Base-by-base conservation (phyloP, 2,113 vertebrate species). In the Nothoprocta pentlandii region DNA sequence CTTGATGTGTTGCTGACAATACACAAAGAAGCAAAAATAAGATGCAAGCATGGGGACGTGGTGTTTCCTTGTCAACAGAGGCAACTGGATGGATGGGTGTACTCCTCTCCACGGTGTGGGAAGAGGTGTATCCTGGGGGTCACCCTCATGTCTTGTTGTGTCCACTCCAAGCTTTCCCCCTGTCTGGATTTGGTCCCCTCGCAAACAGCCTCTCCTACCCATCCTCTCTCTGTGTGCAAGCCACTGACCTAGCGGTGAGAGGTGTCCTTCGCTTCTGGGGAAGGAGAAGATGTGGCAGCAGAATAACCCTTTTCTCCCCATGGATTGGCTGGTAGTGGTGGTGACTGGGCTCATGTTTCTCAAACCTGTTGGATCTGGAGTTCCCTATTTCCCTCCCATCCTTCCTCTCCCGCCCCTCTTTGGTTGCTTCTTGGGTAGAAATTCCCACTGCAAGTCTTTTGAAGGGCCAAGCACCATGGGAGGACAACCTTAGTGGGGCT, bases 41-140 rank as follows among this genome's bases (percentile, higher is more conserved):
- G 51, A 62, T 74, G 26, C 74, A 46, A 49, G 54, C 0, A 0
- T n/a, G 32, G 30, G 39, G 49, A 46, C 2, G 2, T 51, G 80
- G 66, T 44, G 68, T 78, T 71, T 90, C 59, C 77, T 79, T 69
- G 83, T 84, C 73, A 76, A 67, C 41, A 86, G 81, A 94, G 19
- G 25, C 28, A 36, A 59, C 69, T 41, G 78, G 32, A 69, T 59
- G 69, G 47, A 81, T 20, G 26, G 66, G 79, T 64, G 80, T 46
- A 67, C 6, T 7, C 81, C 23, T 73, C 63, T 85, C 44, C 2
- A 0, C 54, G 49, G 42, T 25, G 30, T 8, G 44, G 67, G 30
- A 85, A 87, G 39, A 46, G 88, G 53, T 11, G 22, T 53, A 30
- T 41, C 49, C 16, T 77, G 19, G 42, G 42, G 53, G 62, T 79